phyloP scores from a whole-genome alignment of 2,113 vertebrate species.

The Globicephala melas region DNA sequence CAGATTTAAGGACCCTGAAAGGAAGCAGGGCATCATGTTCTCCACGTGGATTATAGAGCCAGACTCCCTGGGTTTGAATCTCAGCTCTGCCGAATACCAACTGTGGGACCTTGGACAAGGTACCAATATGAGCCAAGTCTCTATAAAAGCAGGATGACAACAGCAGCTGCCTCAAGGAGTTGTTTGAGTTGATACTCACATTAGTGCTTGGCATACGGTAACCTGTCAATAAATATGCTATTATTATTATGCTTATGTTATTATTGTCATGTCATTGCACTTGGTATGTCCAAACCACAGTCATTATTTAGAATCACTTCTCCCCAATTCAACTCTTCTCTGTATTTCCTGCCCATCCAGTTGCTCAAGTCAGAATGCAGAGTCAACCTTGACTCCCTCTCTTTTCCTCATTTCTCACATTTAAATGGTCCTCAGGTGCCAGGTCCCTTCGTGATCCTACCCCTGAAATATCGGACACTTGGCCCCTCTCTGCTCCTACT shows the following conservation, averaged over 20 bases:
- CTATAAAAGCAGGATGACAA: background rate
- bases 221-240: background rate
- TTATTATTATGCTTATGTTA: background rate
- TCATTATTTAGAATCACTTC: background rate
- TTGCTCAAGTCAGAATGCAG: background rate
- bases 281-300: background rate
- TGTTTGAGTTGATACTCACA: background rate
- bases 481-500: background rate
- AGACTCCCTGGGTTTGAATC: background rate
- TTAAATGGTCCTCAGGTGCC: background rate
- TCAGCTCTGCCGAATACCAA: background rate
- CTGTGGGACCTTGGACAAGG: background rate
- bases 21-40: background rate
- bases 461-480: no score
- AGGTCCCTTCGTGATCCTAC: background rate
- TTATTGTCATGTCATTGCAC: background rate
- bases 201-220: background rate
- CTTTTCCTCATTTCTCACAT: background rate
- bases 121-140: background rate
- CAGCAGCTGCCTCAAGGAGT: background rate
- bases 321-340: background rate
- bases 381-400: background rate
- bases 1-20: background rate
- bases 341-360: background rate
- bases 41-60: rapidly evolving